phyloP scores from a whole-genome alignment of 2,888 invertebrate genomes.

The Trissonchulus latispiculum region DNA sequence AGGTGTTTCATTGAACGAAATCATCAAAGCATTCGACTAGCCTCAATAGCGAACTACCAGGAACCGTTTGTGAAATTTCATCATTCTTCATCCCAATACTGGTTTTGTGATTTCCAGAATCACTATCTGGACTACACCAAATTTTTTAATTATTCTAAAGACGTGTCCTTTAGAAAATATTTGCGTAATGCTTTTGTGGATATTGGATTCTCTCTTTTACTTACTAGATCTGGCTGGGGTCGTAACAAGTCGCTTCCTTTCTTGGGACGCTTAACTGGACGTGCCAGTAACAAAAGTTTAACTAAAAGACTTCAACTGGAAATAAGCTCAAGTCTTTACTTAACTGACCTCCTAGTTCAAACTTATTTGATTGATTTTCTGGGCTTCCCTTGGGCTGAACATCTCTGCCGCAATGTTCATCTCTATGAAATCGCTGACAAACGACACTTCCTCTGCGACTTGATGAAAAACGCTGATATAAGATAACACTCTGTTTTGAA shows the following conservation, averaged over 20 bases:
- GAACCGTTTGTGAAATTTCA: not conserved
- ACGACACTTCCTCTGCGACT: too few species aligned
- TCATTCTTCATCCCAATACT: not conserved
- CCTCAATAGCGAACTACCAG: not conserved
- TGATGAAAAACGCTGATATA: too few species aligned
- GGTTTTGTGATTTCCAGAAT: not conserved
- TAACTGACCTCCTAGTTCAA: not conserved
- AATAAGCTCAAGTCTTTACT: not conserved
- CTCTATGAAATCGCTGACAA: too few species aligned
- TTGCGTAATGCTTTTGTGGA: not conserved
- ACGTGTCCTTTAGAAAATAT: not conserved
- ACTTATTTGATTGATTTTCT: not conserved
- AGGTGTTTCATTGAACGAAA: not conserved
- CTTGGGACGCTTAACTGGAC: not conserved
- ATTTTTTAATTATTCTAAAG: not conserved
- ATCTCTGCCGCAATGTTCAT: too few species aligned
- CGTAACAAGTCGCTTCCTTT: not conserved
- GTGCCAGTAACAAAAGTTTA: not conserved
- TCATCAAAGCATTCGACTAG: not conserved
- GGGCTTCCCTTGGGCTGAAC: not conserved
- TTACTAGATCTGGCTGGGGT: not conserved
- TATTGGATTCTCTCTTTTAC: not conserved
- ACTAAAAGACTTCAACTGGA: not conserved
- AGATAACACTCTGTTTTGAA: too few species aligned
- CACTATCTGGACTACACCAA: not conserved